Evolutionary conservation across 2,797 vertebrate genomes (phyloP).

Genomic region (Phoxinus dragarum): DNA sequence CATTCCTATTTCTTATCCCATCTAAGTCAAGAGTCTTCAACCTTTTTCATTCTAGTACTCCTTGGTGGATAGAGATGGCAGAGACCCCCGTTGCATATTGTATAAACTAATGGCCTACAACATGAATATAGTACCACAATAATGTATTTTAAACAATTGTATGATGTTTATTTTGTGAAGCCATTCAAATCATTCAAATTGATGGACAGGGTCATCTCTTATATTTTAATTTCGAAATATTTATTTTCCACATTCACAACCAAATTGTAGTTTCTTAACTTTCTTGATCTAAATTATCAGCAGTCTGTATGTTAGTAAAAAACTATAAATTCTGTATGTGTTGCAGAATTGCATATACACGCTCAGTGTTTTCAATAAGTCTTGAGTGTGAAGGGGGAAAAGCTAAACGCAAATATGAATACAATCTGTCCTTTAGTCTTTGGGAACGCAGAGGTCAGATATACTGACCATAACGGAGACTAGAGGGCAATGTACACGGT

Average conservation of each 20-base stretch:
- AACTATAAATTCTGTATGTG: background rate
- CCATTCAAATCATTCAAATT: background rate
- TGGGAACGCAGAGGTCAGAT: slow-evolving; percentile 40
- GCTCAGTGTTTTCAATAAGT: background rate
- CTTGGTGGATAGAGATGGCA: background rate
- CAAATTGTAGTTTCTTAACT: background rate
- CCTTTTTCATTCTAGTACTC: background rate
- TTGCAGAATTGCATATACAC: background rate
- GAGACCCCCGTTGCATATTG: background rate
- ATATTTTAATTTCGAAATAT: background rate
- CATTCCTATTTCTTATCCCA: slow-evolving; percentile 9
- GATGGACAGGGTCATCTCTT: background rate
- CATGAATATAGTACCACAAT: background rate
- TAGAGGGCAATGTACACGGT: slow-evolving; percentile 53
- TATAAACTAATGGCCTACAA: background rate
- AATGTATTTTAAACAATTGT: background rate
- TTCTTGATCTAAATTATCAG: background rate
- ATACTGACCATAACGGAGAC: slow-evolving; percentile 41
- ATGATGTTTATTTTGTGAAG: background rate
- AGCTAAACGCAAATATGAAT: slow-evolving; percentile 14
- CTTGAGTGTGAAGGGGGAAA: background rate
- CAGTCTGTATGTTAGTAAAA: background rate
- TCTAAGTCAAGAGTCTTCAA: background rate
- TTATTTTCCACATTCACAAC: background rate
- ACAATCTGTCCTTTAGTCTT: slow-evolving; percentile 48